phyloP scores from a whole-genome alignment of 2,797 vertebrate genomes.

The Enteromius mattozi region DNA sequence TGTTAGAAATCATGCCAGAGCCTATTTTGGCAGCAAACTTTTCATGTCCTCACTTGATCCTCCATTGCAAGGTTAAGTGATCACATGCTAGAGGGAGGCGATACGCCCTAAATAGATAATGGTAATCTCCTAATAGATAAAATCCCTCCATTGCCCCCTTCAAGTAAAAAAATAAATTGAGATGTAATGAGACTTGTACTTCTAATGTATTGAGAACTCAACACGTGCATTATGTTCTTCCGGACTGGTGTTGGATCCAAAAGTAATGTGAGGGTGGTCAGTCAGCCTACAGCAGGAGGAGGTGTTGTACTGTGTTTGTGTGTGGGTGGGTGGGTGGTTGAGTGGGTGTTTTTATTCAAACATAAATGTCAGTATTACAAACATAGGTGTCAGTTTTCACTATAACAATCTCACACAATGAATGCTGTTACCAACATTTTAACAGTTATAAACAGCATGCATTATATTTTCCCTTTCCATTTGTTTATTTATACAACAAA shows the following conservation, averaged over 20 bases:
- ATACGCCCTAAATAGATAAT: constrained; percentile 27
- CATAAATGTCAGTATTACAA: constrained; percentile 16
- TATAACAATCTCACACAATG: constrained; percentile 6
- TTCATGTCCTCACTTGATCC: constrained; percentile 52
- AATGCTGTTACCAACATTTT: constrained; percentile 11
- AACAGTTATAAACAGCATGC: not conserved
- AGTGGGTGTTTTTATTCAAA: not conserved
- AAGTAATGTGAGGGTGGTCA: constrained; percentile 4
- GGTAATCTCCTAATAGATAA: constrained; percentile 10
- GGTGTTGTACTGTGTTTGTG: not conserved
- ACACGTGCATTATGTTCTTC: constrained; percentile 1
- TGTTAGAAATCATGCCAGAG: constrained; percentile 29
- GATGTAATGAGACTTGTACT: constrained; percentile 7
- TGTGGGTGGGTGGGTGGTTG: not conserved
- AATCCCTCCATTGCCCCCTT: not conserved
- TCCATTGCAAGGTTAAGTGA: constrained; percentile 51
- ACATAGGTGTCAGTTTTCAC: constrained; percentile 8
- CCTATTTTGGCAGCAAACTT: constrained; percentile 36
- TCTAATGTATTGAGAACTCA: not conserved
- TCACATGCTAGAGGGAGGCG: constrained; percentile 45
- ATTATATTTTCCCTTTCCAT: not conserved
- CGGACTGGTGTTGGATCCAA: not conserved
- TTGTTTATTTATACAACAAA: not conserved
- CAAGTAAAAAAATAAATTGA: not conserved
- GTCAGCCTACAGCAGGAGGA: constrained; percentile 1